These are phyloP conservation scores for Ciona savignyi DNA, from an alignment of 23 tunicate genomes.

Conservation along the genomic window DNA sequence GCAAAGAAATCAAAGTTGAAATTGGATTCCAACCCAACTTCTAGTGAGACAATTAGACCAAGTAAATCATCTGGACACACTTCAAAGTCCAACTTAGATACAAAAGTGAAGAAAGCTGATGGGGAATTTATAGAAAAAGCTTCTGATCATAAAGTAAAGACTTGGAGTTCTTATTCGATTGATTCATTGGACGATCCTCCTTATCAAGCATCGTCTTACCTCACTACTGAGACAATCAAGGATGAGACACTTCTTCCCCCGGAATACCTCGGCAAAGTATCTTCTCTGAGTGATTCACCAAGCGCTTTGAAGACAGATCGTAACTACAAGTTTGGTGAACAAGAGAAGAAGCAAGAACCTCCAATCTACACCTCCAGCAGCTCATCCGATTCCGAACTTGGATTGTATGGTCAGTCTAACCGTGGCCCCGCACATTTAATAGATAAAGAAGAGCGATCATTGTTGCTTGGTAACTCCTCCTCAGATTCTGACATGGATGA, in stretches of 20 bases:
- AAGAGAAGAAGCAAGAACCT: neutral
- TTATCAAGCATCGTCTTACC: constrained; percentile 36
- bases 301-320: neutral
- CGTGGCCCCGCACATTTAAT: neutral
- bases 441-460: constrained; percentile 16
- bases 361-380: constrained; percentile 31
- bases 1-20: neutral
- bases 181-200: constrained; percentile 31
- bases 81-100: neutral
- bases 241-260: constrained; percentile 41
- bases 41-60: neutral
- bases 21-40: neutral
- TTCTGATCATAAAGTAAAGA: constrained; percentile 5
- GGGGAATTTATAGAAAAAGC: constrained; percentile 5
- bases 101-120: neutral
- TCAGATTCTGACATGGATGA: constrained; percentile 16
- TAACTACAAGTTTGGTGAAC: neutral
- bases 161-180: constrained; percentile 19
- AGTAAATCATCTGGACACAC: neutral
- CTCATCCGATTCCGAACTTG: constrained; percentile 18
- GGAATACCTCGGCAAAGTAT: constrained; percentile 5
- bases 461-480: constrained; percentile 14
- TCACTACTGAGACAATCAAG: constrained; percentile 68
- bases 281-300: neutral
- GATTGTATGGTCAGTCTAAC: neutral